These are phyloP conservation scores for Brevimyrus niger DNA, from an alignment of 2,113 vertebrate species.

Conservation along the genomic window DNA sequence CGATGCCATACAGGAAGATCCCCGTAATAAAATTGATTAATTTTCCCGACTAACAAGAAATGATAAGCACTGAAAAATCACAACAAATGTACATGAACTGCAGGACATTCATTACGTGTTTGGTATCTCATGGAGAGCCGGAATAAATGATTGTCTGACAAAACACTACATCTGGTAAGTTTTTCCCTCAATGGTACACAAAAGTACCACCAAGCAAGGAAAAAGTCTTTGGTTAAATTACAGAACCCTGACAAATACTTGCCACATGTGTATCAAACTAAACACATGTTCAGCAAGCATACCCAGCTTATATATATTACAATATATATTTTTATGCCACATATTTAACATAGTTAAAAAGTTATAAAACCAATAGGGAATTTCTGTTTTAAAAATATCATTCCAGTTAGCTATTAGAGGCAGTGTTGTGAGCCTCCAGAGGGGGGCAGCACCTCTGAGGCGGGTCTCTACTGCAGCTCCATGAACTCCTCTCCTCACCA, in stretches of 20 bases:
- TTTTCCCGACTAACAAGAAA: not conserved
- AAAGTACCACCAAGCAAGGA: not conserved
- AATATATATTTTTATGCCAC: not conserved
- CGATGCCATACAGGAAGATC: not conserved
- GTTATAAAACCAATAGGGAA: not conserved
- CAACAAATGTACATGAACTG: not conserved
- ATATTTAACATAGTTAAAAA: constrained; percentile 13
- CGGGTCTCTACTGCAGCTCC: not conserved
- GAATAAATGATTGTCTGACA: not conserved
- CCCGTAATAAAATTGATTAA: not conserved
- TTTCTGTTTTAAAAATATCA: not conserved
- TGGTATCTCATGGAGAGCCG: not conserved
- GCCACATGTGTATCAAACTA: constrained; percentile 17
- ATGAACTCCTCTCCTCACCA: not conserved
- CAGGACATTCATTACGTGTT: not conserved
- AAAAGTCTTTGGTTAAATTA: constrained; percentile 48
- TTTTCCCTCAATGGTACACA: not conserved
- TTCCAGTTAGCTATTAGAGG: not conserved
- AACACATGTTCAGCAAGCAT: constrained; percentile 31
- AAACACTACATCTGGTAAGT: not conserved
- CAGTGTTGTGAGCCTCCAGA: not conserved
- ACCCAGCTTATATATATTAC: not conserved
- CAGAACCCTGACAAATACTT: not conserved
- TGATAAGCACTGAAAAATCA: not conserved
- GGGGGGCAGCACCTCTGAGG: not conserved